A percentile compares a stretch with the other conserved stretches of the same genome.
phyloP scores from a whole-genome alignment of 2,797 vertebrate genomes.

The Acanthurus tractus region DNA sequence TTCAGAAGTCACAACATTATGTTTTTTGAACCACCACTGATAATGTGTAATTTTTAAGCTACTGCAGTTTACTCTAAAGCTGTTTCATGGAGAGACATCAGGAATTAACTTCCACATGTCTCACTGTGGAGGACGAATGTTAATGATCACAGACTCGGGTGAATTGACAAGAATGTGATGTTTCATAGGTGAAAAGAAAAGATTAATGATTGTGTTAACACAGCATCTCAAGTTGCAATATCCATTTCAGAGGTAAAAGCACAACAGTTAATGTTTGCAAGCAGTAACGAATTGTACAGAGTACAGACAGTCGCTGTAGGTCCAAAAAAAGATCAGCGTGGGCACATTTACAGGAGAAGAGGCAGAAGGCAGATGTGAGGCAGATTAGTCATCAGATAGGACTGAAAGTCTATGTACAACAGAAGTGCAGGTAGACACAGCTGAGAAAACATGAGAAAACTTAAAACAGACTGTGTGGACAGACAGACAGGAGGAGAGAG shows the following conservation, averaged over 20 bases:
- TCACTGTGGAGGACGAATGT: background rate
- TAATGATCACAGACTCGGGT: background rate
- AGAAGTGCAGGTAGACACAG: conserved; percentile 41
- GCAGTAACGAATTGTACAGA: conserved; percentile 39
- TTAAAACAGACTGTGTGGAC: background rate
- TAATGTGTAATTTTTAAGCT: conserved; percentile 27
- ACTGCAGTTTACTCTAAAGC: conserved; percentile 29
- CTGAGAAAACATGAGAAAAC: conserved; percentile 7
- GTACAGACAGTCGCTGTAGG: conserved; percentile 73
- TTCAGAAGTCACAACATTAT: conserved; percentile 64
- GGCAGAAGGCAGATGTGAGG: conserved; percentile 69
- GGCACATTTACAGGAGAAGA: conserved; percentile 67
- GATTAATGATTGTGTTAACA: background rate
- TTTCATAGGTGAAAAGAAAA: conserved; percentile 8
- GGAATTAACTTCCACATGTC: conserved; percentile 14
- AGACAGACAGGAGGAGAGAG: conserved; percentile 21
- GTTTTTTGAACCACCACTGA: conserved; percentile 31
- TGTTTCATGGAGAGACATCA: conserved; percentile 13
- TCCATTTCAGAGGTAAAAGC: conserved; percentile 55
- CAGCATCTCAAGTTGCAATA: background rate
- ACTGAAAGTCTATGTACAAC: conserved; percentile 54
- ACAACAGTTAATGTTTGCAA: conserved; percentile 52
- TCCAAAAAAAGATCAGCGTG: conserved; percentile 64
- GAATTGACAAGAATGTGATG: conserved; percentile 18
- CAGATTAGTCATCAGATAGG: conserved; percentile 59